Evolutionary conservation across 2,113 vertebrate genomes (phyloP), one percentile per base, ranked within the genome.

Genomic region (Eleginops maclovinus): DNA sequence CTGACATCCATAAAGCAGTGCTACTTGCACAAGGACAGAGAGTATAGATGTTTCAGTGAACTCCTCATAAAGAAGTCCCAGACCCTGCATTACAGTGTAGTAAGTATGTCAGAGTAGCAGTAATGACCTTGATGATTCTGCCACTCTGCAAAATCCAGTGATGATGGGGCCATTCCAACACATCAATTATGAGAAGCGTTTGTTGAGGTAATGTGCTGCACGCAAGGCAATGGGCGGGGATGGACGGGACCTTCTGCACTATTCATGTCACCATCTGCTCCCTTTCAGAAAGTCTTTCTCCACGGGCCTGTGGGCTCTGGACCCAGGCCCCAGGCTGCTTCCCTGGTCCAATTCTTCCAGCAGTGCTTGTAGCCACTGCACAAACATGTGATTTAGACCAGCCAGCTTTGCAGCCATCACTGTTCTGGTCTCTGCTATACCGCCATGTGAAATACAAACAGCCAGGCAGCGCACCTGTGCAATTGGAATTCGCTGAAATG

Each of bases 201-300:
- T 92, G 92, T 90, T 83, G 86, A 88, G 78, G 92, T 94, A 92
- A 93, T 91, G 91, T 87, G 91, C 83, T 59, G 89, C 93, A 93
- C 79, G 86, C 89, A 83, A 92, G 79, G 85, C 87, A 82, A 73
- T 73, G 68, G 79, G 78, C 36, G 82, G 75, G 79, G 84, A 83
- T 61, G 87, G 86, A 74, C 50, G 1, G 80, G 79, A 86, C 75
- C 85, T 86, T 71, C 88, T 93, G 90, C 91, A 94, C 89, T 92
- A 92, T 92, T 94, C 90, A 94, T 94, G 92, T 83, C 67, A 81
- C 94, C 93, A 94, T 94, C 93, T 94, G 93, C 85, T 94, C 54
- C 83, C 85, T 81, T 89, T 93, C 88, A 78, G 41, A 77, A 60
- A 79, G 80, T 68, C 85, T 83, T 80, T 67, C 81, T 88, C 81